Evolutionary conservation across 1,140 invertebrate genomes (phyloP).

Genomic region (Dendroctonus ponderosae): DNA sequence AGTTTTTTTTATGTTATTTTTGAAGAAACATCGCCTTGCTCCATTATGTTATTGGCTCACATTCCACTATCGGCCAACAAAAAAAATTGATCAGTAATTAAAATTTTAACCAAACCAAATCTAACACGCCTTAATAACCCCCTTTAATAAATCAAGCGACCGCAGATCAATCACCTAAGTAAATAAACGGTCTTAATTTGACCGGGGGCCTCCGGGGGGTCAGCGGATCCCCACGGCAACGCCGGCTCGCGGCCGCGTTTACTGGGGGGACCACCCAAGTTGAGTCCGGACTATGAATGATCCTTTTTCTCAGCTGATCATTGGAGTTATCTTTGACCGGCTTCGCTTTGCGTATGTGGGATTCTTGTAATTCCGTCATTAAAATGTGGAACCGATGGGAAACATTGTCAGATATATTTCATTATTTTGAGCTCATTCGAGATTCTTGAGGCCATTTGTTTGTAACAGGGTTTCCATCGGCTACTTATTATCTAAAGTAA

Average conservation of each 20-base stretch:
- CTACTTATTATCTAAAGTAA: no score
- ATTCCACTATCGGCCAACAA: no score
- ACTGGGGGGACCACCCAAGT: conserved; percentile 19
- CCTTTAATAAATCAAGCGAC: conserved; percentile 18
- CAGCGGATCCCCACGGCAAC: conserved; percentile 16
- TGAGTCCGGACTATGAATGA: conserved; percentile 17
- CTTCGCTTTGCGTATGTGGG: conserved; percentile 11
- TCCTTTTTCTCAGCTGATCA: conserved; percentile 16
- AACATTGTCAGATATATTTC: no score
- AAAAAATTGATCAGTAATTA: no score
- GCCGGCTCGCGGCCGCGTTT: conserved; percentile 11
- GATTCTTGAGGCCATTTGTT: no score
- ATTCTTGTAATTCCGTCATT: conserved; percentile 10
- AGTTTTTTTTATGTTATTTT: no score
- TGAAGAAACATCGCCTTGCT: no score
- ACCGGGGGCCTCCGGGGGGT: conserved; percentile 15
- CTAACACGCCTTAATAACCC: conserved; percentile 18
- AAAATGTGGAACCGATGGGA: no score
- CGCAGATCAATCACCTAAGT: conserved; percentile 26
- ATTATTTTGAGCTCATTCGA: no score
- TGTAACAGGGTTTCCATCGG: no score
- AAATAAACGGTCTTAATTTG: conserved; percentile 28
- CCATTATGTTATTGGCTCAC: no score
- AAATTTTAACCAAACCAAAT: conserved; percentile 5
- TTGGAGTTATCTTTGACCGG: background rate